Evolutionary conservation across 2,888 invertebrate species (phyloP).

Genomic region (Apamea anceps): DNA sequence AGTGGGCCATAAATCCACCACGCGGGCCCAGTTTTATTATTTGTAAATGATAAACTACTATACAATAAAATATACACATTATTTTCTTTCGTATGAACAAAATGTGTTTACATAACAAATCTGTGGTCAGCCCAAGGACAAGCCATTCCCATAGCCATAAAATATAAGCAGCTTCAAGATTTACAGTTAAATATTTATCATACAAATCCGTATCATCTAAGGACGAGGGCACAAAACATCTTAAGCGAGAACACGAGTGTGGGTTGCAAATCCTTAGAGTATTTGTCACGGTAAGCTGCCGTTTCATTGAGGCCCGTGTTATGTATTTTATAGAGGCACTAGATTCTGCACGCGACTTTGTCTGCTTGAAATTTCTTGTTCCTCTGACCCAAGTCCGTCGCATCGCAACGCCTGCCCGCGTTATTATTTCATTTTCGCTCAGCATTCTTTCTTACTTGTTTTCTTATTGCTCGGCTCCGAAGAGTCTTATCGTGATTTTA

Average conservation of each 20-base stretch:
- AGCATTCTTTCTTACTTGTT: too few species aligned
- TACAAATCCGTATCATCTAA: constrained; percentile 54
- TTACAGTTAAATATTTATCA: constrained; percentile 58
- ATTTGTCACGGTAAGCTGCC: constrained; percentile 71
- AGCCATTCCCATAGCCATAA: constrained; percentile 9
- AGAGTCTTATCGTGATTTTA: too few species aligned
- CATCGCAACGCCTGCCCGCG: too few species aligned
- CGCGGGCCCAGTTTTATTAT: not conserved
- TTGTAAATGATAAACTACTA: not conserved
- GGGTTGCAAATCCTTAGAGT: constrained; percentile 64
- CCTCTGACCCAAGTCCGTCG: not conserved
- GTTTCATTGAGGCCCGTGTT: constrained; percentile 61
- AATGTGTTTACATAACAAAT: not conserved
- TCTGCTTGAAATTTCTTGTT: not conserved
- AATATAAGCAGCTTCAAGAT: constrained; percentile 31
- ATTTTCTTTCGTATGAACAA: constrained; percentile 19
- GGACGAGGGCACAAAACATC: constrained; percentile 39
- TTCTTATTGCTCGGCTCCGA: too few species aligned
- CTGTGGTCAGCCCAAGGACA: not conserved
- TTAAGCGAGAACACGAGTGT: constrained; percentile 52
- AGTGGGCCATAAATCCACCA: not conserved
- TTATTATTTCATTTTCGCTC: too few species aligned
- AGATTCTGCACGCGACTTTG: not conserved
- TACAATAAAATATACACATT: constrained; percentile 2
- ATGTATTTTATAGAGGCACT: constrained; percentile 63